phyloP scores from a whole-genome alignment of 2,113 vertebrate species.

The Vidua macroura region DNA sequence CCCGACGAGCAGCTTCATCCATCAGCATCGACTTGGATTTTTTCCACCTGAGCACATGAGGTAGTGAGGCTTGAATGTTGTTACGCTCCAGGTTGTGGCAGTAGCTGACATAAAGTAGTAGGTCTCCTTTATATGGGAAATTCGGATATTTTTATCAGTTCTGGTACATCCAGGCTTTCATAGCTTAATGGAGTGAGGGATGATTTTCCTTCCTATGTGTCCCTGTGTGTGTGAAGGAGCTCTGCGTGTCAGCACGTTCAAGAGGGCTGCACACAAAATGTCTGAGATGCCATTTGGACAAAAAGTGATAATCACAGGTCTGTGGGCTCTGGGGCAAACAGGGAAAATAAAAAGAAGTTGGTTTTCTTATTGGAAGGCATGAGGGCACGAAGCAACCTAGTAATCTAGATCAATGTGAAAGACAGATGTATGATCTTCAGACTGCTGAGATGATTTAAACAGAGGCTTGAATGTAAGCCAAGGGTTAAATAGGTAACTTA shows the following conservation, averaged over 20 bases:
- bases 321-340: background rate
- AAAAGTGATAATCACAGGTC: background rate
- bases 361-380: background rate
- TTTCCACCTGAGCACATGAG: background rate
- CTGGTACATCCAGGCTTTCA: background rate
- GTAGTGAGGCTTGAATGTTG: conserved; percentile 1
- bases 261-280: background rate
- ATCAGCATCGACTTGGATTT: background rate
- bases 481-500: background rate
- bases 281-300: background rate
- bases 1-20: background rate
- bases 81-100: background rate
- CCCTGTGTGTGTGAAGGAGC: background rate
- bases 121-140: background rate
- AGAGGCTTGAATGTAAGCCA: background rate
- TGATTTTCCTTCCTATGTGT: background rate
- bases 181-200: background rate
- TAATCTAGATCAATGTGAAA: background rate
- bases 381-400: background rate
- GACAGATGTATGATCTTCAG: background rate
- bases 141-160: background rate
- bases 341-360: background rate
- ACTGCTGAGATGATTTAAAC: background rate
- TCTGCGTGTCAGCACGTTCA: background rate
- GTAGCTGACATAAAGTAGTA: background rate